These are phyloP conservation scores for Oreocharis arfaki DNA, from an alignment of 2,113 vertebrate species.

Conservation along the genomic window DNA sequence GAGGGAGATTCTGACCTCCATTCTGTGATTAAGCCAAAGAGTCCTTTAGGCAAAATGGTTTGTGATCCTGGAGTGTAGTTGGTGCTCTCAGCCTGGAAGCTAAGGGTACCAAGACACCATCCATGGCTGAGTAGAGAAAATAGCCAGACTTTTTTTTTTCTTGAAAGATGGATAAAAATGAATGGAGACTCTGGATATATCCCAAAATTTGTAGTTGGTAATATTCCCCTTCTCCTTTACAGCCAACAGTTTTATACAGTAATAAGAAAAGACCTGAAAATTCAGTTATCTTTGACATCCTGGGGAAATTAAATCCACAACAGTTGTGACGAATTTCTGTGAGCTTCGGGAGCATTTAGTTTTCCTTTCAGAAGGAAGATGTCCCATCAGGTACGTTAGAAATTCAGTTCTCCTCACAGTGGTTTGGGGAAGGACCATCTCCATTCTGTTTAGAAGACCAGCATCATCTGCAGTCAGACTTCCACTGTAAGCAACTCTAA, in stretches of 20 bases:
- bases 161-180: background rate
- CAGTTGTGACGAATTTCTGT: background rate
- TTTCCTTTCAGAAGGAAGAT: background rate
- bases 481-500: background rate
- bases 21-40: background rate
- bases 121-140: background rate
- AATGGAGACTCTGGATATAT: background rate
- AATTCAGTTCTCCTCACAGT: background rate
- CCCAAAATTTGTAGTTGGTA: background rate
- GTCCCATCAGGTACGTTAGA: background rate
- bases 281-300: background rate
- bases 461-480: background rate
- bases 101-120: background rate
- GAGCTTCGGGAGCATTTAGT: background rate
- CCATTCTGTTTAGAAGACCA: background rate
- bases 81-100: background rate
- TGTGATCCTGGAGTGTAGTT: background rate
- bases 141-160: background rate
- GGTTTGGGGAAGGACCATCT: background rate
- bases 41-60: background rate
- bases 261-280: background rate
- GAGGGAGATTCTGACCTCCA: background rate
- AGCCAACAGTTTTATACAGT: background rate
- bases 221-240: background rate
- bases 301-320: background rate